A percentile compares a stretch with the other conserved stretches of the same genome.
Conservation (phyloP, 2,888 invertebrate species). For the Apamea monoglypha region DNA sequence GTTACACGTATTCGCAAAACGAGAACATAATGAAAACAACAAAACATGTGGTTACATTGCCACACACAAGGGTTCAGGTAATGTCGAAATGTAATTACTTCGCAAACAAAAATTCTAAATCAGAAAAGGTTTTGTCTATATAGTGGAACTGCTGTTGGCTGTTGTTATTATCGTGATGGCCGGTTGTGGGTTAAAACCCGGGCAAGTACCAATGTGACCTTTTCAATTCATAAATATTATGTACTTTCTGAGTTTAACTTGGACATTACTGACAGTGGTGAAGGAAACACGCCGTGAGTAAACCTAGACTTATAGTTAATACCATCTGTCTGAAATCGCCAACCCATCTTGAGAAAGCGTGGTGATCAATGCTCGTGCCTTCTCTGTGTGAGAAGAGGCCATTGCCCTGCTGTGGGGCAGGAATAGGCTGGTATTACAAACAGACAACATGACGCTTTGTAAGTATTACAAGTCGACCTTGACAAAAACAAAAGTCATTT, state of each 20-base stretch:
- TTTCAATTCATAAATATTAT: background rate
- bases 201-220: background rate
- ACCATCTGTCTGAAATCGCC: background rate
- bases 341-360: background rate
- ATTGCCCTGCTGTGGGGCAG: background rate
- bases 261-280: background rate
- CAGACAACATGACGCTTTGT: background rate
- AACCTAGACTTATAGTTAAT: background rate
- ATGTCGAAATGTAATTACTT: conserved; percentile 5
- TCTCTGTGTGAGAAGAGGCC: background rate
- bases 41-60: background rate
- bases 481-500: no score
- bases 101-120: background rate
- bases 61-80: background rate
- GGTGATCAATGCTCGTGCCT: background rate
- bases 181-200: background rate
- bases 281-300: background rate
- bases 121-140: background rate
- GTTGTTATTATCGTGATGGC: background rate
- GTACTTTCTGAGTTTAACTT: background rate
- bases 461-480: background rate
- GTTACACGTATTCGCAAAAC: background rate
- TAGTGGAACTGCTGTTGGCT: background rate
- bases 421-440: background rate
- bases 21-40: background rate